Base-by-base conservation (phyloP, 2,113 vertebrate species). In the Campylomormyrus tamandua region DNA sequence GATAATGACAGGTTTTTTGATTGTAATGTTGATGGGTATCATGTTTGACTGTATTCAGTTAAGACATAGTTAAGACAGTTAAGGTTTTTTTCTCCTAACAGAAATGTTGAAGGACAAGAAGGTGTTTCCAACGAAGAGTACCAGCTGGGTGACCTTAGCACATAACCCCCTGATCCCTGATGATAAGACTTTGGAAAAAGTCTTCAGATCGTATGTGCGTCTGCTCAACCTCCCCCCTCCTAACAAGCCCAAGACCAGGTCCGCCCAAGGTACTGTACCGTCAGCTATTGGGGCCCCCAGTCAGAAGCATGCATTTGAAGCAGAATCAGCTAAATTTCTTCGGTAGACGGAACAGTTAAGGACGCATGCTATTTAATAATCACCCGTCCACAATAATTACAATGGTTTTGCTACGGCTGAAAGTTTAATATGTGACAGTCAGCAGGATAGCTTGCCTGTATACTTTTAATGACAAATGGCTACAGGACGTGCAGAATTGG, bases 41-140 rank as follows among this genome's bases (percentile, higher is more conserved):
- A 48, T 27, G 39, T 83, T 39, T 21, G 48, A 11, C n/a, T 31
- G 10, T 35, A 13, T n/a, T n/a, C n/a, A n/a, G n/a, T n/a, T n/a
- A n/a, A n/a, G n/a, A n/a, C n/a, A n/a, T n/a, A n/a, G n/a, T n/a
- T n/a, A n/a, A n/a, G n/a, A n/a, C n/a, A n/a, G n/a, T n/a, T n/a
- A n/a, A n/a, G n/a, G n/a, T 31, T 87, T 52, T 58, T 15, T 62
- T 5, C 58, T 6, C 24, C 31, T n/a, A 45, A 31, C 91, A 96
- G 96, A 93, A 21, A 96, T 96, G 95, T 88, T 96, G 90, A 94
- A 46, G 27, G 90, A 94, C 52, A 93, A 93, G 91, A 93, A 53
- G 87, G 94, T 96, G 48, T 96, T 97, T 89, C 95, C 96, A 42
- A 95, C 95, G 49, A 97, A 96, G 90, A 94, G 93, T 5, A 96